These are phyloP conservation scores for Heteropelma amictum DNA, from an alignment of 2,888 invertebrate species.

Conservation along the genomic window DNA sequence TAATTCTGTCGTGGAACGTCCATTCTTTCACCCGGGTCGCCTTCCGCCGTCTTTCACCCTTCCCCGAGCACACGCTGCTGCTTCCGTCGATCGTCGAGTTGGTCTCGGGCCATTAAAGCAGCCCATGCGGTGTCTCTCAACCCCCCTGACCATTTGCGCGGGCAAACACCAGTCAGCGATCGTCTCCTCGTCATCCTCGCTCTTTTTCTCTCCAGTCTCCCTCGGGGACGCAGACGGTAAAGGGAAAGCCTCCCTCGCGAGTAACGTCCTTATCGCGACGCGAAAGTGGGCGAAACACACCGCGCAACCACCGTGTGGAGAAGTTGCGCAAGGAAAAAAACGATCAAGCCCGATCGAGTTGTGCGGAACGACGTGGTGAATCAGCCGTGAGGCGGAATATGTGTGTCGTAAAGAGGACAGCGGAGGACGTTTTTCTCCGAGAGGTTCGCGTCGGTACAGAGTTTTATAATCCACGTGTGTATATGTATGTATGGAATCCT, in stretches of 20 bases:
- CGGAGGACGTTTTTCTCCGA: constrained; percentile 14
- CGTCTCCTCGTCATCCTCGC: not conserved
- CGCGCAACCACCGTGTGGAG: not conserved
- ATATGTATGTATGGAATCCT: not conserved
- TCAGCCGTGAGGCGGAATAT: constrained; percentile 29
- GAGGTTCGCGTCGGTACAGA: constrained; percentile 12
- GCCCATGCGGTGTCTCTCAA: too few relatives aligned
- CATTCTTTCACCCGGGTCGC: constrained; percentile 17
- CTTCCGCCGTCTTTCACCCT: not conserved
- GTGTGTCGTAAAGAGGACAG: constrained; percentile 17
- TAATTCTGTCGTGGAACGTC: constrained; percentile 35
- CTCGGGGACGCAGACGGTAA: constrained; percentile 57
- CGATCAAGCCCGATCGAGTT: constrained; percentile 3
- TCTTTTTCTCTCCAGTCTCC: constrained; percentile 29
- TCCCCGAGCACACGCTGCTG: not conserved
- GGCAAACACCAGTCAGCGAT: constrained; percentile 21
- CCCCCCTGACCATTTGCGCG: too few relatives aligned
- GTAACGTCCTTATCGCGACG: constrained; percentile 65
- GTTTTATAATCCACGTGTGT: too few relatives aligned
- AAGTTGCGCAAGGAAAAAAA: not conserved
- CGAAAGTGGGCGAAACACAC: constrained; percentile 19
- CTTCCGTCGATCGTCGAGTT: constrained; percentile 23
- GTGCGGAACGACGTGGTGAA: constrained; percentile 35
- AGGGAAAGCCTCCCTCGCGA: constrained; percentile 69
- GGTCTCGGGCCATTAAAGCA: constrained; percentile 41